Evolutionary conservation across 1,140 invertebrate species (phyloP), one percentile per base, ranked within the genome.

Genomic region (Drosophila nebulosa): DNA sequence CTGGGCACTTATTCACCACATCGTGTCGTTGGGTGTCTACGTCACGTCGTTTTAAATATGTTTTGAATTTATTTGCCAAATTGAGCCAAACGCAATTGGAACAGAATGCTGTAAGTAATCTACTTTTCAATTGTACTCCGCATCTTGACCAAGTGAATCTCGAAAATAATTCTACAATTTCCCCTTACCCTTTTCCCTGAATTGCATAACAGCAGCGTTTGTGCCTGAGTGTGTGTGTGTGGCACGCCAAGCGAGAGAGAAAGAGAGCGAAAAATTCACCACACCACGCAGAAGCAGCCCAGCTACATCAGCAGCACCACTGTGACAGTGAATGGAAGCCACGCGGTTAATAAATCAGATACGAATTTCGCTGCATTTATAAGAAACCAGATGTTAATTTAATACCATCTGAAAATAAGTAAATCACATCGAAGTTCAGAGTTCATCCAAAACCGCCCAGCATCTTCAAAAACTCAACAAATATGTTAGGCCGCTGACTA

Each of bases 131-230:
- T 39, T 59, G 18, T 42, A 24, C 5, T 7, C 18, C 26, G 18
- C 36, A 5, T 7, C 1, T 7, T 62, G 1, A 14, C 52, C 16
- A 35, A 39, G 5, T 36, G 26, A 46, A 46, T n/a, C 22, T 69
- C 53, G 18, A 18, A n/a, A 51, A 22, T n/a, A 4, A 74, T 39
- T 52, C 18, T 39, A 14, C 27, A 42, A 18, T 22, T 42, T 32
- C 59, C 52, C 52, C n/a, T 39, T 12, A 53, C 35, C 42, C 67
- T 53, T 75, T 39, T 55, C 83, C 83, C 78, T 83, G 84, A 86
- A 86, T 86, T 86, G 83, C 83, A 86, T 86, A 86, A 86, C 83
- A 86, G 68, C 62, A 70, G 68, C 81, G 59, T 74, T 83, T 86
- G 62, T 81, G 83, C 83, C 64, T 86, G 69, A 88, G 79, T 86